A percentile compares a stretch with the other conserved stretches of the same genome.
Conservation (phyloP, 2,888 invertebrate genomes). For the Ecdyonurus torrentis region DNA sequence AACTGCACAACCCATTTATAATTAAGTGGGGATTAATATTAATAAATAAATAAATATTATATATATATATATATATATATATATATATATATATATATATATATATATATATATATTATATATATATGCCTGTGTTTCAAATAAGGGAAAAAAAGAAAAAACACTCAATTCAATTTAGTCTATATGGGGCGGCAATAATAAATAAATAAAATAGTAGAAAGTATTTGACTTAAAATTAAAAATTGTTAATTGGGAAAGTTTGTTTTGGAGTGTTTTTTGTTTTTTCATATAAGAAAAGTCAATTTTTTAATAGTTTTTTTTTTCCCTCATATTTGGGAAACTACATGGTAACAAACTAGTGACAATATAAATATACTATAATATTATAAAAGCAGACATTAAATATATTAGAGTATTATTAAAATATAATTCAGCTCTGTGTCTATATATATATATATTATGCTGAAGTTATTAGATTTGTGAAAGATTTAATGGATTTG, state of each 20-base stretch:
- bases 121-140: no score
- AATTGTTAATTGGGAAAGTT: neutral
- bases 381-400: no score
- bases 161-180: no score
- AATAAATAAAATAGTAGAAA: neutral
- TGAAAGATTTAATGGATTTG: no score
- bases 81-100: no score
- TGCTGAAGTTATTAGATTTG: no score
- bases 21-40: neutral
- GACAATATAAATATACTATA: neutral
- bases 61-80: no score
- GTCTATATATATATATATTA: no score
- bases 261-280: neutral
- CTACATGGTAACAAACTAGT: neutral
- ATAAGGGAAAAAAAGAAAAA: neutral
- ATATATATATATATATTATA: no score
- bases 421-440: neutral
- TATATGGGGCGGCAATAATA: no score
- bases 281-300: neutral
- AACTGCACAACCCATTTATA: neutral
- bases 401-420: neutral
- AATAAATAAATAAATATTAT: no score
- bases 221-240: neutral
- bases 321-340: neutral
- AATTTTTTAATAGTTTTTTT: neutral